A percentile compares a stretch with the other conserved stretches of the same genome.
These are phyloP conservation scores for Acanthurus leucopareius DNA, from an alignment of 2,797 vertebrate genomes.

Conservation along the genomic window DNA sequence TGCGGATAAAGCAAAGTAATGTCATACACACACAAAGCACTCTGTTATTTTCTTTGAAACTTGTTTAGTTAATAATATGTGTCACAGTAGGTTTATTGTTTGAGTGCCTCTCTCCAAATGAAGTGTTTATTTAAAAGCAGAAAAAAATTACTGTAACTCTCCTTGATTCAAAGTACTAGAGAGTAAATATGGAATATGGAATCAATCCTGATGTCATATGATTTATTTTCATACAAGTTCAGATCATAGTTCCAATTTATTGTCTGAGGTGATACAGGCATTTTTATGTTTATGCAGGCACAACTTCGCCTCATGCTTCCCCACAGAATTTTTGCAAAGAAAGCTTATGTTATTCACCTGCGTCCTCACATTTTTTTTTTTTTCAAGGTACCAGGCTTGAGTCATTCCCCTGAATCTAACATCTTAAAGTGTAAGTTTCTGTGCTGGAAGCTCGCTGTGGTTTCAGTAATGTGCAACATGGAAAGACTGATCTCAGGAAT, in stretches of 20 bases:
- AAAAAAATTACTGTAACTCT: background rate
- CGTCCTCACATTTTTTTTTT: background rate
- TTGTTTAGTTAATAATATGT: conserved; percentile 2
- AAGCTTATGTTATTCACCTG: conserved; percentile 16
- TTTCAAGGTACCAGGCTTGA: background rate
- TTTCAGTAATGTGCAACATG: conserved; percentile 36
- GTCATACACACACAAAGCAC: conserved; percentile 10
- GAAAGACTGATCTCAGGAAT: conserved; percentile 29
- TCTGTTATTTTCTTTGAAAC: conserved; percentile 17
- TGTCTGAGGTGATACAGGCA: background rate
- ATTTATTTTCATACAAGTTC: conserved; percentile 14
- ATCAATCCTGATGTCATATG: conserved; percentile 13
- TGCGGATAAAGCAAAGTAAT: conserved; percentile 30
- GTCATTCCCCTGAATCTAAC: conserved; percentile 13
- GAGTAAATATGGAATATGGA: background rate
- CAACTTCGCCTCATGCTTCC: background rate
- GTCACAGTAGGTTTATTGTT: conserved; percentile 11
- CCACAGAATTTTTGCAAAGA: conserved; percentile 14
- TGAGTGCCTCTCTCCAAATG: conserved; percentile 8
- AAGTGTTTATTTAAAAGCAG: conserved; percentile 1
- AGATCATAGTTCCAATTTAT: conserved; percentile 1
- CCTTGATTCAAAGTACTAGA: background rate
- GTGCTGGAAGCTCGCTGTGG: conserved; percentile 13
- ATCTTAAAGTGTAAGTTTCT: conserved; percentile 17
- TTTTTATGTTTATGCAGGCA: conserved; percentile 16